phyloP scores from a whole-genome alignment of 2,888 invertebrate genomes.

The Leptarthrus brevirostris region DNA sequence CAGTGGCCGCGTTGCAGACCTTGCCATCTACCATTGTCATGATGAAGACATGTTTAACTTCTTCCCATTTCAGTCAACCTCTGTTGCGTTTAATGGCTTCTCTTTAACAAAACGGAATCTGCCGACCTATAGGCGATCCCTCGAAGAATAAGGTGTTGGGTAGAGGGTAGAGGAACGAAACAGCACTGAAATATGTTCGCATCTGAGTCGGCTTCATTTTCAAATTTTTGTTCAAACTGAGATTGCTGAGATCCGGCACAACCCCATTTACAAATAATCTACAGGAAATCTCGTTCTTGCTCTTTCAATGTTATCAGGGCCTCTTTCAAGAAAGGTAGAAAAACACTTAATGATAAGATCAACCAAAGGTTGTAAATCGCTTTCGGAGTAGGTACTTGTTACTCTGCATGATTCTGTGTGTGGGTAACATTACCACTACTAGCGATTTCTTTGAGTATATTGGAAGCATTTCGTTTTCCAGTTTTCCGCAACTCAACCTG shows the following conservation, averaged over 20 bases:
- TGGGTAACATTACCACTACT: constrained; percentile 42
- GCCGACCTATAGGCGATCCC: constrained; percentile 26
- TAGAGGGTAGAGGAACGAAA: neutral
- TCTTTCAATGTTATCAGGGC: neutral
- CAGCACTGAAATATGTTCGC: neutral
- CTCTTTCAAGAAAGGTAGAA: neutral
- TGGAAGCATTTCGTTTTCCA: constrained; percentile 11
- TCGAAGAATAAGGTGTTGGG: constrained; percentile 23
- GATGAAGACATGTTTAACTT: constrained; percentile 6
- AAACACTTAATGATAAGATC: constrained; percentile 10
- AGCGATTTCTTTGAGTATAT: constrained; percentile 21
- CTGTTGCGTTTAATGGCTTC: neutral
- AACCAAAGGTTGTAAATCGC: constrained; percentile 24
- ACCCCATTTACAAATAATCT: constrained; percentile 25
- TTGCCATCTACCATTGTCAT: constrained; percentile 26
- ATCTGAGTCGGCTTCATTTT: neutral
- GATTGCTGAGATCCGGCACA: constrained; percentile 21
- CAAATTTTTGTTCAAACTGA: constrained; percentile 17
- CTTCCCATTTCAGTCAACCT: neutral
- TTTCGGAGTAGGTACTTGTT: constrained; percentile 5
- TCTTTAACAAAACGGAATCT: constrained; percentile 27
- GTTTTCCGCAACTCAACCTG: neutral
- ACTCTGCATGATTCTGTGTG: too few species aligned
- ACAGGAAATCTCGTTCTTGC: constrained; percentile 1
- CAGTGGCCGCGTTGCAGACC: constrained; percentile 17